Base-by-base conservation (phyloP, 1,140 invertebrate genomes). In the Dendrolimus kikuchii region DNA sequence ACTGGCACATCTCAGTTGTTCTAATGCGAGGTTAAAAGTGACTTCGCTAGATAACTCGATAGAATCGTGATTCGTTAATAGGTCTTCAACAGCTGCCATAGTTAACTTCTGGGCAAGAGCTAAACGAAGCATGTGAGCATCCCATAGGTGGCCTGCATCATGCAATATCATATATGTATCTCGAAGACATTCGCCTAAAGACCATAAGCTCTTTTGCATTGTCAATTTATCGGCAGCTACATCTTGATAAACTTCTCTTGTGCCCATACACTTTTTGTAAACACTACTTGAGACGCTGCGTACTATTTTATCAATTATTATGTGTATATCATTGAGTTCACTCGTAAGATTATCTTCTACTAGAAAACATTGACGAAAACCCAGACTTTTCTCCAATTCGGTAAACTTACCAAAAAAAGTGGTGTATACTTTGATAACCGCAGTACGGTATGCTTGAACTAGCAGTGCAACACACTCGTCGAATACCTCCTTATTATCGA, bases 31-130 rank as follows among this genome's bases (percentile, higher is more conserved):
- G 54, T 78, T 74, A 53, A 76, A 74, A 9, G 57, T 45, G 8
- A 77, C 40, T 62, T 85, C 81, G 60, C 77, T 81, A n/a, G 69
- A 55, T 41, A 76, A 64, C 60, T 82, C 71, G 0, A 62, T 49
- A 4, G 64, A 49, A 57, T 85, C 81, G 38, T 81, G 55, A 46
- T 36, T 74, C 5, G 64, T 77, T 45, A 80, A 59, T 5, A 77
- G 51, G 60, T 80, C 77, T 64, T 82, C 81, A 38, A 85, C 68
- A 49, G 72, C 64, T 7, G 72, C 62, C 9, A 78, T 62, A 5
- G 69, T 80, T 40, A 85, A 54, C 51, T 75, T 80, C 59, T 81
- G 77, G 5, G 64, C 74, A 8, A 74, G 62, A 46, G 66, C 71
- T 4, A 60, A 61, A 9, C 81, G 68, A 38, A 76, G 44, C 40